These are phyloP conservation scores for Scytalopus superciliaris DNA, from an alignment of 2,113 vertebrate species.

Conservation along the genomic window DNA sequence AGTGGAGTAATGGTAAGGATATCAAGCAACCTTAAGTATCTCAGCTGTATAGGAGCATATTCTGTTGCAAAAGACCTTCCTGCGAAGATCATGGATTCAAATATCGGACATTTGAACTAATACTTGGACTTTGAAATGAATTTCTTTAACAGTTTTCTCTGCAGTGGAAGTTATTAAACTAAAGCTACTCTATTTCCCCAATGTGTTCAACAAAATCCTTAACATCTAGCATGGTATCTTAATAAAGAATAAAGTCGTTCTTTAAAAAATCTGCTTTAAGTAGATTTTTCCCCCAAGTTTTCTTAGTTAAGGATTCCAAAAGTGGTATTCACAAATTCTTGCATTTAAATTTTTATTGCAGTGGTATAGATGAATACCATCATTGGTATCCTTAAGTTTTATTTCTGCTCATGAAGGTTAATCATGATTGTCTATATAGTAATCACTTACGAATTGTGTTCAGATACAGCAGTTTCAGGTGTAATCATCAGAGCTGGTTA, in stretches of 20 bases:
- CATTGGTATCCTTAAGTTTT: conserved; percentile 80
- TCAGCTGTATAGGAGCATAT: conserved; percentile 94
- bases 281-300: conserved; percentile 79
- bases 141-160: conserved; percentile 89
- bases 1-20: conserved; percentile 94
- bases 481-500: conserved; percentile 99
- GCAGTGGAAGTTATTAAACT: conserved; percentile 88
- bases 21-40: conserved; percentile 88
- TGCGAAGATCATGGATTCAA: conserved; percentile 86
- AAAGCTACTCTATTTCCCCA: conserved; percentile 84
- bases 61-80: conserved; percentile 87
- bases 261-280: conserved; percentile 81
- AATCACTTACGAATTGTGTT: conserved; percentile 92
- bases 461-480: conserved; percentile 97
- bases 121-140: conserved; percentile 87
- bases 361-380: conserved; percentile 78
- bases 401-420: conserved; percentile 90
- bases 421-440: conserved; percentile 91
- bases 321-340: conserved; percentile 79
- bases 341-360: conserved; percentile 80
- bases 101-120: conserved; percentile 86
- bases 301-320: conserved; percentile 80
- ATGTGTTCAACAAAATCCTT: conserved; percentile 84
- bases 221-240: conserved; percentile 85
- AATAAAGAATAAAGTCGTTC: conserved; percentile 82